Evolutionary conservation across 2,113 vertebrate genomes (phyloP).

Genomic region (Entosphenus tridentatus): DNA sequence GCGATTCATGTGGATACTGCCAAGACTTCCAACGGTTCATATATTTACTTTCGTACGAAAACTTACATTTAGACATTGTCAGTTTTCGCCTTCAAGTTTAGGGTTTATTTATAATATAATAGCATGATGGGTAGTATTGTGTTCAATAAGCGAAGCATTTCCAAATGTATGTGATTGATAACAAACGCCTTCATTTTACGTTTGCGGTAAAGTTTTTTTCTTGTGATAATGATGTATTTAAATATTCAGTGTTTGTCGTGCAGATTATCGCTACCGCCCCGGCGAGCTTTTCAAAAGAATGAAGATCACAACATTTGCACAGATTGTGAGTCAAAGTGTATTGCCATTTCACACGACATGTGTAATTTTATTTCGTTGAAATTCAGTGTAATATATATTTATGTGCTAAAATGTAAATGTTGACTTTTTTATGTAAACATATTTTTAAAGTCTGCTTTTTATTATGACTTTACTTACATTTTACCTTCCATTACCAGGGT

Average conservation of each 20-base stretch:
- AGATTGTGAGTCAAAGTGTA: slow-evolving; percentile 38
- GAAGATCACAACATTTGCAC: slow-evolving; percentile 76
- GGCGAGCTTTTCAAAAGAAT: slow-evolving; percentile 82
- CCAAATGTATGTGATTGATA: too few relatives aligned
- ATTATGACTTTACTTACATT: not conserved
- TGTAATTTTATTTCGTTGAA: not conserved
- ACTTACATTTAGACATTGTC: too few relatives aligned
- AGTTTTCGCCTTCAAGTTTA: too few relatives aligned
- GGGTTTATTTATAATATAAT: too few relatives aligned
- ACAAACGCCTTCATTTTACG: too few relatives aligned
- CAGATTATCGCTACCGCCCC: slow-evolving; percentile 83
- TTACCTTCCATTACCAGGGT: not conserved
- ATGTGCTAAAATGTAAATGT: not conserved
- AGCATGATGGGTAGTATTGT: too few relatives aligned
- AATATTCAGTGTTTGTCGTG: slow-evolving; percentile 11
- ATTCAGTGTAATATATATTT: not conserved
- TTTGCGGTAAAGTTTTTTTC: too few relatives aligned
- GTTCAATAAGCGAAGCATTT: too few relatives aligned
- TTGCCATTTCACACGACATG: not conserved
- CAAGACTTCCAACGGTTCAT: too few relatives aligned
- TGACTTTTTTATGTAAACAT: not conserved
- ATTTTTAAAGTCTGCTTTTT: not conserved
- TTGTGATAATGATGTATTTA: too few relatives aligned
- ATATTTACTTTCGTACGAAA: too few relatives aligned
- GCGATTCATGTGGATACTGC: too few relatives aligned